Base-by-base conservation (phyloP, 2,888 invertebrate genomes). In the Quadriops clusia region DNA sequence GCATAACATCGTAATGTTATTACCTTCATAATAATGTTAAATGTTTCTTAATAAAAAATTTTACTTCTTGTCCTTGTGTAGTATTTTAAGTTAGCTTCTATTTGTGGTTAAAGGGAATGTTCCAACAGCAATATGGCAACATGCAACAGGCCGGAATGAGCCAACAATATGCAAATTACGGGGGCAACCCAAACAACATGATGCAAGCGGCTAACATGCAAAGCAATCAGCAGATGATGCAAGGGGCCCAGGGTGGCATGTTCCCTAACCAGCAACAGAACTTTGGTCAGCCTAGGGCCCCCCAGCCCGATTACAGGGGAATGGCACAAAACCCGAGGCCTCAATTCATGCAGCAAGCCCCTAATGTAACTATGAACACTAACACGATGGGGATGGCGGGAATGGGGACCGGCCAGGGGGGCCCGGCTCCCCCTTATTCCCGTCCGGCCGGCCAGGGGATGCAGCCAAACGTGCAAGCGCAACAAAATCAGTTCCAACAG, bases 281-380 rank as follows among this genome's bases (percentile, higher is more conserved):
- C 29, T 73, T 74, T 32, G 41, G 46, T 63, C 73, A 66, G 58
- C 60, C n/a, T 61, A 65, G 44, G 42, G 44, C 43, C 63, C 53
- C 47, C 47, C 56, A 61, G 34, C 52, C 58, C 1, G 60, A 62
- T 40, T 60, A 60, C 39, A 45, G 59, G 21, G 56, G 53, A 28
- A 56, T 61, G 56, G 46, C 47, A 3, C 56, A 58, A 35, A 46
- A 50, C 30, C 56, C 58, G 2, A 41, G 44, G 3, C 37, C 40
- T 8, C 34, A 27, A 27, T 37, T 78, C 45, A 72, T 78, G 65
- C 79, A 79, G 63, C 59, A 59, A 64, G 79, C 84, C 3, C 85
- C 86, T 2, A 87, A 86, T 54, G 86, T 86, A 2, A 84, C 85
- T 1, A 86, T 86, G 86, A 81, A 80, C 34, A 67, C 75, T 3